Evolutionary conservation across 2,888 invertebrate genomes (phyloP).

Genomic region (Serripes groenlandicus): DNA sequence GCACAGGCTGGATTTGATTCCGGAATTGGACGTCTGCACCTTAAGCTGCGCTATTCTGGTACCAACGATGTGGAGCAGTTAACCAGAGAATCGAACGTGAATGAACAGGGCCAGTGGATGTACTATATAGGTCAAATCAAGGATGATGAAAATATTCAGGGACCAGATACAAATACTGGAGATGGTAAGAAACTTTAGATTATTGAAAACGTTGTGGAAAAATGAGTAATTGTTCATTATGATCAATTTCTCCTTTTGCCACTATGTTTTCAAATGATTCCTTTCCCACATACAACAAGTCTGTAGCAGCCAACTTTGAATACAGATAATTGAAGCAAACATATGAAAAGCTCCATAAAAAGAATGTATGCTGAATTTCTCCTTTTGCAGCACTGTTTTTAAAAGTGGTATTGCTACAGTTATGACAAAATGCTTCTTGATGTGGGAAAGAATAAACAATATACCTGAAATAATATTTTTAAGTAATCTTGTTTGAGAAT

Average conservation of each 20-base stretch:
- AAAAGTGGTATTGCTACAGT: too few relatives aligned
- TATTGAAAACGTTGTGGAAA: neutral
- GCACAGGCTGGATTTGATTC: constrained; percentile 97
- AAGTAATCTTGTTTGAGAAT: too few relatives aligned
- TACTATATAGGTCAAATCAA: constrained; percentile 92
- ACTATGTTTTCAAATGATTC: neutral
- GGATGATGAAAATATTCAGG: constrained; percentile 89
- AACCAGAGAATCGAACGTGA: constrained; percentile 93
- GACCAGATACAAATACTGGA: constrained; percentile 89
- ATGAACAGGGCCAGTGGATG: constrained; percentile 94
- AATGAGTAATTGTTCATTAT: neutral
- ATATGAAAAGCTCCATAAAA: too few relatives aligned
- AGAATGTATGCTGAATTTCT: too few relatives aligned
- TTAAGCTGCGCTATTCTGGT: constrained; percentile 94
- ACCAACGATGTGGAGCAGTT: constrained; percentile 91
- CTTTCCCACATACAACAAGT: too few relatives aligned
- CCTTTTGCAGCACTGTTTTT: too few relatives aligned
- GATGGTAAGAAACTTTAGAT: constrained; percentile 62
- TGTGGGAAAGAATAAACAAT: too few relatives aligned
- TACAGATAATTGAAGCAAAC: too few relatives aligned
- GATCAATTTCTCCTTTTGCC: neutral
- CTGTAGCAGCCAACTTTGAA: too few relatives aligned
- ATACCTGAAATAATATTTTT: too few relatives aligned
- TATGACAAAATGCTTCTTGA: too few relatives aligned
- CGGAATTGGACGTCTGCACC: constrained; percentile 91